Base-by-base conservation (phyloP, 2,797 vertebrate genomes). In the Crypturellus tataupa region DNA sequence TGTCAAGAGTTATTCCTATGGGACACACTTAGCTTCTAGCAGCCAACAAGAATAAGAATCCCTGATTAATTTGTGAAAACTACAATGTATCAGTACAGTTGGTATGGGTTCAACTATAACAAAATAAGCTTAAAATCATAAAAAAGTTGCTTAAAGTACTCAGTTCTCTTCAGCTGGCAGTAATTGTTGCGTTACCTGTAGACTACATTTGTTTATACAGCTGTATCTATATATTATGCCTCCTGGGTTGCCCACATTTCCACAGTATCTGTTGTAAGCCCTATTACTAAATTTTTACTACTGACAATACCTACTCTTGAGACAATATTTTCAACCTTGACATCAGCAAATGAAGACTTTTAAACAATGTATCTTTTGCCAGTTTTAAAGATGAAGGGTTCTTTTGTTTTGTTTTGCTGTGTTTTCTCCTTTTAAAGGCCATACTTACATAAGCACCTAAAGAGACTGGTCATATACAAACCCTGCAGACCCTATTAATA, bases 21-120 rank as follows among this genome's bases (percentile, higher is more conserved):
- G 70, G 87, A 81, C 27, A 78, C 24, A 44, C 56, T 89, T 87
- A 91, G 58, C 42, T 91, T 71, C 46, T 85, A 65, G 76, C 58
- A 83, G 63, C 4, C 55, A 91, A 81, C 25, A 63, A 89, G 46
- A 89, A 78, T 20, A 75, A 70, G 85, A 94, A 84, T 56, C 55
- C 21, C 23, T 76, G 39, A 88, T 76, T 91, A 93, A 86, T 69
- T 94, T 31, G 55, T 88, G 55, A 87, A 89, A 89, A 88, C 63
- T 86, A 46, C 47, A 49, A 11, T 2, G 27, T 5, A 73, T 82
- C 27, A 71, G 6, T 58, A 71, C 37, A 83, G 79, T 53, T 76
- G 70, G 21, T 87, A 82, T 33, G 67, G 40, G 53, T 47, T 33
- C 63, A 39, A 59, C 27, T 31, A 64, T 31, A 44, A 68, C 62